Percentiles rank a stretch among this genome's conserved stretches.
phyloP scores from a whole-genome alignment of 1,140 invertebrate species.

The Drosophila rhopaloa region DNA sequence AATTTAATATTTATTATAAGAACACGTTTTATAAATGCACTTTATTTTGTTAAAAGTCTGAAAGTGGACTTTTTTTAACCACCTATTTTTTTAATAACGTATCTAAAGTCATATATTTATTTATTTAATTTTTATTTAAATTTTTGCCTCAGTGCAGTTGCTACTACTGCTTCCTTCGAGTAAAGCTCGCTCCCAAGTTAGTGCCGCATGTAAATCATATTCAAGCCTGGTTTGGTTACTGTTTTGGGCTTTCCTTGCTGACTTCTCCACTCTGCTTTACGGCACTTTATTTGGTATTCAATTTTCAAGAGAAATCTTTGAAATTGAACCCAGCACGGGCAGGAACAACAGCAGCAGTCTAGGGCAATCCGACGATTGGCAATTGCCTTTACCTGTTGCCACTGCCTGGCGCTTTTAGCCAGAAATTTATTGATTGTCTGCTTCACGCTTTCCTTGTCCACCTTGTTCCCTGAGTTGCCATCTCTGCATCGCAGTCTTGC shows the following conservation, averaged over 20 bases:
- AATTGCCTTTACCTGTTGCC: slow-evolving; percentile 76
- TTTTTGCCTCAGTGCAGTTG: slow-evolving; percentile 12
- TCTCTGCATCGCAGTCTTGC: slow-evolving; percentile 5
- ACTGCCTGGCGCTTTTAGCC: slow-evolving; percentile 39
- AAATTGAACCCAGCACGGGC: slow-evolving; percentile 45
- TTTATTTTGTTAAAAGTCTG: no score
- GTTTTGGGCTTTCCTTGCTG: slow-evolving; percentile 12
- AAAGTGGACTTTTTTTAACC: no score
- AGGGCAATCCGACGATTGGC: slow-evolving; percentile 63
- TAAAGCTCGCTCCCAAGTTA: slow-evolving; percentile 42
- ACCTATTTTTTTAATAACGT: no score
- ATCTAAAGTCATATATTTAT: no score
- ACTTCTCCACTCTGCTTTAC: slow-evolving; percentile 56
- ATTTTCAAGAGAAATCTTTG: slow-evolving; percentile 60
- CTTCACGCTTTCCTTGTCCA: slow-evolving; percentile 74
- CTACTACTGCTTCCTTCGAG: slow-evolving; percentile 7
- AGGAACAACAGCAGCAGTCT: slow-evolving; percentile 7
- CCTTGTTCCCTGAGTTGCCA: slow-evolving; percentile 26
- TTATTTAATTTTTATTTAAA: background rate
- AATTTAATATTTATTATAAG: no score
- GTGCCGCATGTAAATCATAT: slow-evolving; percentile 75
- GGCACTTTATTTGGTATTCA: slow-evolving; percentile 69
- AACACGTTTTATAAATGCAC: no score
- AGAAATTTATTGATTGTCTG: slow-evolving; percentile 70
- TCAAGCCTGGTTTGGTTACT: slow-evolving; percentile 40